These are phyloP conservation scores for Helicoverpa assulta DNA, from an alignment of 2,888 invertebrate species.

Conservation along the genomic window DNA sequence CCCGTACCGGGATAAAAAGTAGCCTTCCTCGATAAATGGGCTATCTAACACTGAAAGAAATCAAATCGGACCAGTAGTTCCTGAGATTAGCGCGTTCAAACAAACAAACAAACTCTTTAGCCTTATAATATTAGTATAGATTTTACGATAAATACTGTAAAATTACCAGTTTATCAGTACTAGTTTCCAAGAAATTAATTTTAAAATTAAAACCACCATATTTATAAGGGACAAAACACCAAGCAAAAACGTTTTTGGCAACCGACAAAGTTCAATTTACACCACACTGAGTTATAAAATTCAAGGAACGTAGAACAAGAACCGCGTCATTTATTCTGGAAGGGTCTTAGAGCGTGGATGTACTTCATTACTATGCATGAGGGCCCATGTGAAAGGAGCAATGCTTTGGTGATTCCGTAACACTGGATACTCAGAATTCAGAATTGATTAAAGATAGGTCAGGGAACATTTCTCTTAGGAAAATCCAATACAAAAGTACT, in stretches of 20 bases:
- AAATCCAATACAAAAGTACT: neutral
- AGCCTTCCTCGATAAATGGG: no score
- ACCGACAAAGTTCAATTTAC: neutral
- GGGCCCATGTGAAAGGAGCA: constrained; percentile 19
- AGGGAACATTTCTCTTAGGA: neutral
- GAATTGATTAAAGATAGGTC: constrained; percentile 28
- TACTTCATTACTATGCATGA: constrained; percentile 35
- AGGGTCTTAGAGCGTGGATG: constrained; percentile 21
- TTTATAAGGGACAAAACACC: no score
- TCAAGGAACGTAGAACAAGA: neutral
- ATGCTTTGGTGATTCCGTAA: constrained; percentile 15
- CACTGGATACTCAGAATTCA: constrained; percentile 9
- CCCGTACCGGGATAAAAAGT: no score
- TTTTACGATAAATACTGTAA: no score
- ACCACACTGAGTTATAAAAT: neutral
- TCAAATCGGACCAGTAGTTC: no score
- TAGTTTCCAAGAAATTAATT: neutral
- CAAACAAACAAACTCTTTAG: no score
- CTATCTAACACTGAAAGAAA: no score
- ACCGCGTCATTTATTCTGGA: constrained; percentile 20
- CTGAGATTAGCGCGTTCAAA: no score
- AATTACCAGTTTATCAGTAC: neutral
- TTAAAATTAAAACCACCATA: no score
- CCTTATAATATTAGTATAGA: no score
- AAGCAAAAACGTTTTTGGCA: constrained; percentile 14